A percentile compares a stretch with the other conserved stretches of the same genome.
phyloP scores from a whole-genome alignment of 2,888 invertebrate genomes.

The Hetaerina titia region DNA sequence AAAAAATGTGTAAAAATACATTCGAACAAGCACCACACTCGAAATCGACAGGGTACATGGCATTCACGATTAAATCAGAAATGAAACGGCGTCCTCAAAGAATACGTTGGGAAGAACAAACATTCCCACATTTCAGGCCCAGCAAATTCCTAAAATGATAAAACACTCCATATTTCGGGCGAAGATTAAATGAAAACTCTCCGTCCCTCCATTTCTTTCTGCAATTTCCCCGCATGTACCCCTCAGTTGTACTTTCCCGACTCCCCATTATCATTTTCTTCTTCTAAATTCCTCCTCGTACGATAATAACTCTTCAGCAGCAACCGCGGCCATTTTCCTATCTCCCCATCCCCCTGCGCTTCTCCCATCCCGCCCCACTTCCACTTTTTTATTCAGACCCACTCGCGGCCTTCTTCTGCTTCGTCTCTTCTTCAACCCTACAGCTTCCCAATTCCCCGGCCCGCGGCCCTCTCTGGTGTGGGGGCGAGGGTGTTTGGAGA shows the following conservation, averaged over 20 bases:
- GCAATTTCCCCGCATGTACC: neutral
- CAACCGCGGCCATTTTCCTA: neutral
- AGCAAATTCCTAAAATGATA: neutral
- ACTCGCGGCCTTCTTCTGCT: neutral
- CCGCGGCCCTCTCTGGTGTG: too few relatives aligned
- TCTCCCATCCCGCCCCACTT: neutral
- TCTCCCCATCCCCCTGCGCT: neutral
- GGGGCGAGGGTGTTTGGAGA: too few relatives aligned
- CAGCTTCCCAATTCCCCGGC: too few relatives aligned
- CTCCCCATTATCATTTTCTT: neutral
- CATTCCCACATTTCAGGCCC: neutral
- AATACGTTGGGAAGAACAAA: neutral
- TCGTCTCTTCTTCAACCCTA: neutral
- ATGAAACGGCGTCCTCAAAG: neutral
- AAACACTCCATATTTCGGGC: neutral
- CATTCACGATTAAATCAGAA: neutral
- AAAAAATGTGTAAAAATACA: too few relatives aligned
- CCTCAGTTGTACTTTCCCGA: neutral
- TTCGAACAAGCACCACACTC: too few relatives aligned
- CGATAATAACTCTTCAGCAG: neutral
- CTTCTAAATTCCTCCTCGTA: neutral
- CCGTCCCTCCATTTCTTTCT: neutral
- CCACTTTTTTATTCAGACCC: neutral
- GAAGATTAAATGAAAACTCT: slow-evolving; percentile 15
- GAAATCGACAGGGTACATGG: too few relatives aligned